Percentiles rank a stretch among this genome's conserved stretches.
Evolutionary conservation across 2,113 vertebrate genomes (phyloP).

Genomic region (Myiozetetes cayanensis): DNA sequence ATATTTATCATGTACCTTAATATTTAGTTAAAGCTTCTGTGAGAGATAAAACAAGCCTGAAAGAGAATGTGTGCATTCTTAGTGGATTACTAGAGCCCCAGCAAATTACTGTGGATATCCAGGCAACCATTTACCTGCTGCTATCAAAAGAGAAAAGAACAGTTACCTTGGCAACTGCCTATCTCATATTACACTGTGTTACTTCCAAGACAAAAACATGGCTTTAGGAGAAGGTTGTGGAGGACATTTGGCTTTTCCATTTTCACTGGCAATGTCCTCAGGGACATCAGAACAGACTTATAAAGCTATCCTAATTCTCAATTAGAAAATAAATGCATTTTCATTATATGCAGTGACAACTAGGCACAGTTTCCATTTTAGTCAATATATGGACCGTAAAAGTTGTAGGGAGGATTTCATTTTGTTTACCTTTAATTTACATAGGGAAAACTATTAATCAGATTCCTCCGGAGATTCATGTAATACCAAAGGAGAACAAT

Average conservation of each 20-base stretch:
- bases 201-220: slow-evolving; percentile 10
- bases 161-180: slow-evolving; percentile 61
- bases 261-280: not conserved
- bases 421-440: not conserved
- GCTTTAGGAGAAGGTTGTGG: not conserved
- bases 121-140: slow-evolving; percentile 38
- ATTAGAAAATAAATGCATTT: not conserved
- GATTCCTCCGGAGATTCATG: not conserved
- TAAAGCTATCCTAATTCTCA: not conserved
- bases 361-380: not conserved
- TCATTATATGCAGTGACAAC: not conserved
- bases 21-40: not conserved
- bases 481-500: not conserved
- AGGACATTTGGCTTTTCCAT: not conserved
- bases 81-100: not conserved
- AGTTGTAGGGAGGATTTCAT: not conserved
- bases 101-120: slow-evolving; percentile 26
- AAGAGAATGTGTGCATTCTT: not conserved
- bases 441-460: not conserved
- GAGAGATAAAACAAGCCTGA: not conserved
- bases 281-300: not conserved
- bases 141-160: slow-evolving; percentile 14
- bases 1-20: not conserved
- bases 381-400: not conserved
- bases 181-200: not conserved